These are phyloP conservation scores for Sminthurides aquaticus DNA, from an alignment of 2,888 invertebrate genomes.

Conservation along the genomic window DNA sequence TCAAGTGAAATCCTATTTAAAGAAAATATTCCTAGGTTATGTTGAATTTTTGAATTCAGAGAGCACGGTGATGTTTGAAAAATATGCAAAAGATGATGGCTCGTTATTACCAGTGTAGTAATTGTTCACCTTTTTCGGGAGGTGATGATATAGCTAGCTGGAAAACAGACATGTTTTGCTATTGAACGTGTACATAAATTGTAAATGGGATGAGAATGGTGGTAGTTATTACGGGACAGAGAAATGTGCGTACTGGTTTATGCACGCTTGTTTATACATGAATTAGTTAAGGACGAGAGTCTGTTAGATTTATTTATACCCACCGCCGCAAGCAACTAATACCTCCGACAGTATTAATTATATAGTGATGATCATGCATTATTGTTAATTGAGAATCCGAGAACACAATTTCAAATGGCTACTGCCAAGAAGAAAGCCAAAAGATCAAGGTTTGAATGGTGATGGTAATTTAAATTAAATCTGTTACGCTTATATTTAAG, in stretches of 20 bases:
- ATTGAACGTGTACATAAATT: neutral
- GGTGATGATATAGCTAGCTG: neutral
- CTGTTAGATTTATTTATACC: neutral
- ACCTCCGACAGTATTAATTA: neutral
- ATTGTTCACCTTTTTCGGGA: no score
- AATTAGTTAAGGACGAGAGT: neutral
- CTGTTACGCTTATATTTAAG: no score
- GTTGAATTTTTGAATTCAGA: neutral
- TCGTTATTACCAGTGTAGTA: no score
- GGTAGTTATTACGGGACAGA: neutral
- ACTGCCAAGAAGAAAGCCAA: no score
- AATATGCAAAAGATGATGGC: neutral
- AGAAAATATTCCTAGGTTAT: neutral
- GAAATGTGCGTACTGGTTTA: slow-evolving; percentile 7
- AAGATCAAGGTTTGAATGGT: no score
- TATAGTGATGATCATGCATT: neutral
- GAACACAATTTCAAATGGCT: no score
- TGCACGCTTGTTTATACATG: neutral
- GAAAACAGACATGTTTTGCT: neutral
- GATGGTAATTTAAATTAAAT: no score
- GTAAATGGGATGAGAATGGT: neutral
- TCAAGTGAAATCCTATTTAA: no score
- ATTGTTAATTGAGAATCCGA: no score
- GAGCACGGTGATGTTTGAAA: neutral
- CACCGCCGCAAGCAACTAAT: neutral